phyloP scores from a whole-genome alignment of 2,888 invertebrate species.

The Poecilobothrus nobilitatus region DNA sequence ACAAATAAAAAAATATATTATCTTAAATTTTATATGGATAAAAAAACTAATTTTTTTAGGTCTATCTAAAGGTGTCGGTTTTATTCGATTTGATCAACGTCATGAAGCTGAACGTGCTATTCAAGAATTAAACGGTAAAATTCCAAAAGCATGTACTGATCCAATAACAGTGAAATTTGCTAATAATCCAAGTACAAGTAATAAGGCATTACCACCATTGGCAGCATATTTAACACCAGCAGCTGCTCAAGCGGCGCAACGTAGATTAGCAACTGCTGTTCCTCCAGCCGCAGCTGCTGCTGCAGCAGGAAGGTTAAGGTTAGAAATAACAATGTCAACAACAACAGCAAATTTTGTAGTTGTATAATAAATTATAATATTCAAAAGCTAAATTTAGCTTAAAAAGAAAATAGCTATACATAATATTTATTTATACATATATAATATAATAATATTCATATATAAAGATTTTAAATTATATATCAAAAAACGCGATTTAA shows the following conservation, averaged over 20 bases:
- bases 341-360: background rate
- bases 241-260: slow-evolving; percentile 53
- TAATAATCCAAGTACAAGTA: slow-evolving; percentile 84
- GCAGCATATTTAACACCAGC: slow-evolving; percentile 78
- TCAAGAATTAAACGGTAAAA: slow-evolving; percentile 80
- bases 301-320: slow-evolving; percentile 65
- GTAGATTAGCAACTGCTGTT: slow-evolving; percentile 72
- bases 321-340: slow-evolving; percentile 36
- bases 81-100: slow-evolving; percentile 88
- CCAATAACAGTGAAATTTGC: slow-evolving; percentile 92
- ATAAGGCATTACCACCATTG: slow-evolving; percentile 72
- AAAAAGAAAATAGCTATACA: no score
- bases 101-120: slow-evolving; percentile 86
- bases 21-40: no score
- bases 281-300: slow-evolving; percentile 48
- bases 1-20: background rate
- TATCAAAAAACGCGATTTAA: background rate
- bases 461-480: no score
- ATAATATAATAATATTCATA: no score
- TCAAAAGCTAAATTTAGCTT: no score
- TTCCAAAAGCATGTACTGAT: slow-evolving; percentile 79
- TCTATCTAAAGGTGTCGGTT: slow-evolving; percentile 87
- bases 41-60: slow-evolving; percentile 48
- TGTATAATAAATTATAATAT: background rate
- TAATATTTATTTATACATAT: no score